phyloP scores from a whole-genome alignment of 2,888 invertebrate genomes.

The Cephalotes varians region DNA sequence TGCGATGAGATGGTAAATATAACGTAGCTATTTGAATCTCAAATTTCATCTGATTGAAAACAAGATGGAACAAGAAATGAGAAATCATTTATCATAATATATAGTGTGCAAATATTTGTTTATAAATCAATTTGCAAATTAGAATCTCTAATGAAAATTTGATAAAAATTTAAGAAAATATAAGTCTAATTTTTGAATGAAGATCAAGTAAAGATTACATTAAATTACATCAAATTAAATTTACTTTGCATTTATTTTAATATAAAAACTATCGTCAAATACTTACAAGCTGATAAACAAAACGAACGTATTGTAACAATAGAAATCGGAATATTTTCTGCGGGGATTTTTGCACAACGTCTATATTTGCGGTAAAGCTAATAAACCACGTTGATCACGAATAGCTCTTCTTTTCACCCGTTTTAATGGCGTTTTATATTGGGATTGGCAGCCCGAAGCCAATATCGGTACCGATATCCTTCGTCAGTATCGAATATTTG shows the following conservation, averaged over 20 bases:
- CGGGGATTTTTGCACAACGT: constrained; percentile 30
- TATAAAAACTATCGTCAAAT: background rate
- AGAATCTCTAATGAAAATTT: background rate
- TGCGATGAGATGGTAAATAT: background rate
- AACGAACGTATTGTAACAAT: background rate
- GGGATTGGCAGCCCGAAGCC: constrained; percentile 64
- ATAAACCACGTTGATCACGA: constrained; percentile 55
- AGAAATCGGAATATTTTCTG: constrained; percentile 19
- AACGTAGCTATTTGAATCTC: background rate
- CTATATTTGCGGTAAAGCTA: constrained; percentile 44
- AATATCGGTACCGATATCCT: constrained; percentile 60
- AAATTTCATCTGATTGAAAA: background rate
- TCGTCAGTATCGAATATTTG: constrained; percentile 59
- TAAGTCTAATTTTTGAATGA: background rate
- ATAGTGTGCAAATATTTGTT: background rate
- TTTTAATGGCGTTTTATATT: constrained; percentile 67
- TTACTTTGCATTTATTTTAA: background rate
- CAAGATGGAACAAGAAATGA: background rate
- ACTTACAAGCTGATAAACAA: background rate
- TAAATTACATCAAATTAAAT: background rate
- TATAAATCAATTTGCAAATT: background rate
- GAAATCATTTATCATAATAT: background rate
- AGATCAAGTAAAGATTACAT: background rate
- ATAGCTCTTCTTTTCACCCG: constrained; percentile 49
- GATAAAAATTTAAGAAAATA: background rate